Base-by-base conservation (phyloP, 2,797 vertebrate genomes). In the Esox masquinongy region DNA sequence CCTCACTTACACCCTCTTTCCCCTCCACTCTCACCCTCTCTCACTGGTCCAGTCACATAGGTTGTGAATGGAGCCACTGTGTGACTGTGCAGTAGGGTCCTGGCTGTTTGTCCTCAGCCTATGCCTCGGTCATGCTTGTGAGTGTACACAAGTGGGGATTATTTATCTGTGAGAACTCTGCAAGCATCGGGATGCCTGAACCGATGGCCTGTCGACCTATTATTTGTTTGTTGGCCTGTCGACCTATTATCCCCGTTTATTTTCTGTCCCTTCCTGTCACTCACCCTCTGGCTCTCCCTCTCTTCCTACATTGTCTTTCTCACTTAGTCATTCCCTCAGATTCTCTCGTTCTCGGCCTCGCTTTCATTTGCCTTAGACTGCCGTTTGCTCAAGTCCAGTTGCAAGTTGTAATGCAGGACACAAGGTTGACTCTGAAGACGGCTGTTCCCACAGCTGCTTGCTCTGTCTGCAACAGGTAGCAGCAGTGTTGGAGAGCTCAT, bases 201-300 rank as follows among this genome's bases (percentile, higher is more conserved):
- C 51, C 31, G 66, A 68, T n/a, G 29, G 9, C 17, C 64, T 5
- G 3, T 7, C 5, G 64, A n/a, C 24, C 17, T 1, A 5, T 51
- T 16, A 26, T 19, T 24, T n/a, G n/a, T n/a, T n/a, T n/a, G n/a
- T n/a, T n/a, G 29, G 9, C 17, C 64, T 5, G 3, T 7, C 5
- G 64, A n/a, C 24, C 17, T 1, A 5, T 51, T 16, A 26, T 47
- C 5, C 22, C 2, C 5, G 9, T 53, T 31, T 68, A 1, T 43
- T 19, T 74, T 39, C 74, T 75, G 66, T 69, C 73, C 70, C 81
- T 70, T 77, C 49, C 76, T 56, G 78, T 39, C 70, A 29, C 70
- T 36, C 59, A 31, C 43, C 24, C 74, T 12, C 36, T 34, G 16
- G 26, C 49, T n/a, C 47, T 34, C 24, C 74, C 43, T 43, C 15